These are phyloP conservation scores for Opisthograptis luteolata DNA, from an alignment of 2,888 invertebrate species.

Conservation along the genomic window DNA sequence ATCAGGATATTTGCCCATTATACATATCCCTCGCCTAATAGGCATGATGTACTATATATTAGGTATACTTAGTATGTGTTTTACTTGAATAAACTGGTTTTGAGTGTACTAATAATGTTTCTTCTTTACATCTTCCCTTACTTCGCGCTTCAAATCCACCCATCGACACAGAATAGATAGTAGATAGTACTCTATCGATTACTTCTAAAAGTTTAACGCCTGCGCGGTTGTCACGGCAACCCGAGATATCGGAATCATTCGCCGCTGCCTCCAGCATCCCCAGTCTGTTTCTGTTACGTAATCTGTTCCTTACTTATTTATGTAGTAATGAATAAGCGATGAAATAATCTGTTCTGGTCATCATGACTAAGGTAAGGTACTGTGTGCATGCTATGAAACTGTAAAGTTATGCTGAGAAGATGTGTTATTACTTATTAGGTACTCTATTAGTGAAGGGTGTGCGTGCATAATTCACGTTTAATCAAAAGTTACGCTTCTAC, in stretches of 20 bases:
- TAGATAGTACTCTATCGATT: constrained; percentile 26
- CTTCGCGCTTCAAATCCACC: constrained; percentile 14
- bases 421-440: too few species aligned
- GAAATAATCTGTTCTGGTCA: background rate
- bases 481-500: constrained; percentile 53
- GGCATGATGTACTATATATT: too few species aligned
- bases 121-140: background rate
- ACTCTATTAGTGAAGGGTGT: constrained; percentile 38
- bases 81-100: constrained; percentile 7
- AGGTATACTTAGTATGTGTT: background rate
- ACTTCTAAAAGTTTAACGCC: constrained; percentile 45
- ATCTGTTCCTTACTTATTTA: constrained; percentile 32
- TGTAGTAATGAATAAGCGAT: background rate
- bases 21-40: too few species aligned
- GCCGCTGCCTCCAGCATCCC: constrained; percentile 65
- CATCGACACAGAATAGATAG: constrained; percentile 6
- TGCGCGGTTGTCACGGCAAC: constrained; percentile 67
- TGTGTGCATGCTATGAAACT: background rate
- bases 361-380: constrained; percentile 19
- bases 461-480: constrained; percentile 52
- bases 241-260: constrained; percentile 52
- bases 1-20: too few species aligned
- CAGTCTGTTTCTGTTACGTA: constrained; percentile 52
- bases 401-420: constrained; percentile 1
- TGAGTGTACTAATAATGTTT: background rate